Percentiles rank a stretch among this genome's conserved stretches.
These are phyloP conservation scores for Acanthornis magna DNA, from an alignment of 2,797 vertebrate species.

Conservation along the genomic window DNA sequence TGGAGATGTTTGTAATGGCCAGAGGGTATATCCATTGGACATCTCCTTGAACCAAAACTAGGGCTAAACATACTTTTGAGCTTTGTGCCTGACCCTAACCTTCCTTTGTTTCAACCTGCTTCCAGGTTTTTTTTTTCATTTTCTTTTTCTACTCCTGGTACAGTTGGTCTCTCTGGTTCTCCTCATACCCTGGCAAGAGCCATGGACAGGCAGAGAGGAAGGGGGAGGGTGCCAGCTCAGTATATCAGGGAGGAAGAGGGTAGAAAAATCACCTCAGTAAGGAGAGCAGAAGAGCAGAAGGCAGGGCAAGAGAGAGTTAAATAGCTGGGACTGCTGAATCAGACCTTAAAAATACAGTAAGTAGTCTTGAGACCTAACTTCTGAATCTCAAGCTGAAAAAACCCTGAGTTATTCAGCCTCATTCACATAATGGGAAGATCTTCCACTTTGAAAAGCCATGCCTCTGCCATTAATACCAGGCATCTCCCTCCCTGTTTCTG, in stretches of 20 bases:
- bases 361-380: background rate
- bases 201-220: background rate
- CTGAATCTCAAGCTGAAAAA: background rate
- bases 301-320: background rate
- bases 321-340: background rate
- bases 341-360: background rate
- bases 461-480: background rate
- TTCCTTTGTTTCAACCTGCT: background rate
- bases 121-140: background rate
- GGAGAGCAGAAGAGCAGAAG: background rate
- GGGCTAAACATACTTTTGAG: background rate
- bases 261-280: background rate
- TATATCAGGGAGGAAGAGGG: background rate
- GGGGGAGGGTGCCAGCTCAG: background rate
- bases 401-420: background rate
- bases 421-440: slow-evolving; percentile 11
- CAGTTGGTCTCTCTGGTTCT: background rate
- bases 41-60: background rate
- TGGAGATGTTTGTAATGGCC: background rate
- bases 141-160: background rate
- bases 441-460: background rate
- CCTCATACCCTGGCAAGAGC: background rate
- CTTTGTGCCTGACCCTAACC: background rate
- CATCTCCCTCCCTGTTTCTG: background rate
- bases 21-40: background rate